phyloP scores from a whole-genome alignment of 2,888 invertebrate species.

The Cecidostiba fungosa region DNA sequence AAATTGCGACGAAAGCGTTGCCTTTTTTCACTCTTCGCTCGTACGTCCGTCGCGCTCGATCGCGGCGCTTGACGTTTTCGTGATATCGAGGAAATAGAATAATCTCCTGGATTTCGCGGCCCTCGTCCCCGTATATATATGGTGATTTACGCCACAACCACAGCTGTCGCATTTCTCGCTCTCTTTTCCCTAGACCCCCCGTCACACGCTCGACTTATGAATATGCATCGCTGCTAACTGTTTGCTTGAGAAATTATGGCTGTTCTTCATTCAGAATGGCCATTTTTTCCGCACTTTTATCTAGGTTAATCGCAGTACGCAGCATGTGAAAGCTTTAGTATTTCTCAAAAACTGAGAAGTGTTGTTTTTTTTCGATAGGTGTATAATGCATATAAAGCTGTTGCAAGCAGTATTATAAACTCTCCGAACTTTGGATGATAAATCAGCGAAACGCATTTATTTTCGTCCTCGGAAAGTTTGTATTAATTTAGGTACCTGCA shows the following conservation, averaged over 20 bases:
- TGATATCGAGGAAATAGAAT: constrained; percentile 33
- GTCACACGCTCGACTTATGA: background rate
- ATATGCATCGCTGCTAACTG: constrained; percentile 3
- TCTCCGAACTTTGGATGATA: too few species aligned
- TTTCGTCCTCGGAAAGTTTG: background rate
- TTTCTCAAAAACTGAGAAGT: background rate
- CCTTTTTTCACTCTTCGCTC: constrained; percentile 19
- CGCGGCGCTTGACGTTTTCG: constrained; percentile 4
- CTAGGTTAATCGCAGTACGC: background rate
- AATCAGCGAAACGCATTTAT: too few species aligned
- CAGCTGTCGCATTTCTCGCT: background rate
- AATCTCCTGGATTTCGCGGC: constrained; percentile 19
- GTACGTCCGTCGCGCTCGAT: background rate
- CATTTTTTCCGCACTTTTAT: background rate
- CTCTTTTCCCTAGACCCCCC: background rate
- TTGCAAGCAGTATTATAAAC: too few species aligned
- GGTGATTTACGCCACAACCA: constrained; percentile 11
- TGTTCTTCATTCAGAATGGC: background rate
- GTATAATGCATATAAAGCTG: too few species aligned
- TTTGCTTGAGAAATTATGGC: constrained; percentile 14
- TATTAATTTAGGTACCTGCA: too few species aligned
- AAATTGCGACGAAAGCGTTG: constrained; percentile 44
- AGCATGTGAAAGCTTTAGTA: background rate
- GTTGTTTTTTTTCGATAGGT: background rate
- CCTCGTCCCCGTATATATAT: background rate